These are phyloP conservation scores for Odiellus spinosus DNA, from an alignment of 2,888 invertebrate species.

Conservation along the genomic window DNA sequence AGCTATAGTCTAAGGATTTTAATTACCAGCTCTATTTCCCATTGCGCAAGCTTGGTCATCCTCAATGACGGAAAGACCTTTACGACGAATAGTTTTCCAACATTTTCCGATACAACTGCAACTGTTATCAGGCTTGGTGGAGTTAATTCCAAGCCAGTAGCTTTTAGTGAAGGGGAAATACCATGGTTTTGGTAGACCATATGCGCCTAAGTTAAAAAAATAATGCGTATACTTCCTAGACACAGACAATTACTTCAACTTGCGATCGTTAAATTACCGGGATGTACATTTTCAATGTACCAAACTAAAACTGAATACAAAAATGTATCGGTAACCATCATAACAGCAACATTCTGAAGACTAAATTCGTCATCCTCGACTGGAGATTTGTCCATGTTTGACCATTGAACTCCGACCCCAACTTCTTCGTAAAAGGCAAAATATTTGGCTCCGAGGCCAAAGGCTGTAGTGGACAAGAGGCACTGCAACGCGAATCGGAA, in stretches of 20 bases:
- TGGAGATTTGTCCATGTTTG: conserved; percentile 36
- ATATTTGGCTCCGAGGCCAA: conserved; percentile 34
- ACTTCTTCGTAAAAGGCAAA: conserved; percentile 37
- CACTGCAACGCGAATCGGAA: conserved; percentile 16
- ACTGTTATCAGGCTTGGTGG: conserved; percentile 4
- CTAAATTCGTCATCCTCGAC: conserved; percentile 40
- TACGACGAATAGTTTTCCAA: conserved; percentile 10
- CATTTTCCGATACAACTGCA: conserved; percentile 10
- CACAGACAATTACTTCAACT: too few species aligned
- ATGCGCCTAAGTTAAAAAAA: conserved; percentile 29
- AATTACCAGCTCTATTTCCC: conserved; percentile 13
- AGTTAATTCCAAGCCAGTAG: conserved; percentile 34
- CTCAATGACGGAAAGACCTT: conserved; percentile 14
- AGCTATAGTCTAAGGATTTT: too few species aligned
- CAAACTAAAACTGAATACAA: conserved; percentile 38
- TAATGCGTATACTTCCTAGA: too few species aligned
- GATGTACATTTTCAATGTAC: conserved; percentile 44
- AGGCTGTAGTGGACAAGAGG: conserved; percentile 34
- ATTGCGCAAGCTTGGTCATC: conserved; percentile 18
- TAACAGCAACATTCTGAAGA: conserved; percentile 43
- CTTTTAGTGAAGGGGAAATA: conserved; percentile 38
- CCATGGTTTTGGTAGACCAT: conserved; percentile 40
- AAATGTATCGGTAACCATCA: conserved; percentile 50
- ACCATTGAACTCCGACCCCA: conserved; percentile 48
- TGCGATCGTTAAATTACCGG: conserved; percentile 30